Evolutionary conservation across 2,888 invertebrate genomes (phyloP).

Genomic region (Euzophera pinguis): DNA sequence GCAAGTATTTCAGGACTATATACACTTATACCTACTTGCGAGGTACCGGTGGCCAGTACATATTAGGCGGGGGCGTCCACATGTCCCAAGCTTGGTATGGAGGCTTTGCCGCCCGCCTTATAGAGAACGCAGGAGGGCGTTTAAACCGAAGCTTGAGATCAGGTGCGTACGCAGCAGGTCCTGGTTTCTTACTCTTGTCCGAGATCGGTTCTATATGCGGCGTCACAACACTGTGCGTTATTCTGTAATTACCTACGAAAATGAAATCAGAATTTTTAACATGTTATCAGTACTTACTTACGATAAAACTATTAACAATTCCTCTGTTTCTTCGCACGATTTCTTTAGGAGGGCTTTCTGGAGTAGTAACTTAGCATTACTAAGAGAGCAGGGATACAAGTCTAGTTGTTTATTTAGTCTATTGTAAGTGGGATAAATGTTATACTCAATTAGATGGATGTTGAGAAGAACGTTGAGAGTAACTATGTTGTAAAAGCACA

Average conservation of each 20-base stretch:
- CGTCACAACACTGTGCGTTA: slow-evolving; percentile 47
- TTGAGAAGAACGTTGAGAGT: no score
- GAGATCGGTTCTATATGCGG: slow-evolving; percentile 32
- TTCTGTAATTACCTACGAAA: slow-evolving; percentile 31
- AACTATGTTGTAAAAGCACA: no score
- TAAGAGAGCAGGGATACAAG: no score
- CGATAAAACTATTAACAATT: no score
- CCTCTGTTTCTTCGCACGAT: no score
- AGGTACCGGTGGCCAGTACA: slow-evolving; percentile 54
- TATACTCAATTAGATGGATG: no score
- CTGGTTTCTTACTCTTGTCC: slow-evolving; percentile 38
- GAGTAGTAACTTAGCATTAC: no score
- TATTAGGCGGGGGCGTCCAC: slow-evolving; percentile 66
- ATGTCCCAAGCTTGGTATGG: slow-evolving; percentile 47
- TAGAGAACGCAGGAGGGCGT: slow-evolving; percentile 48
- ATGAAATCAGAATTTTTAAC: not conserved
- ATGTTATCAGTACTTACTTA: no score
- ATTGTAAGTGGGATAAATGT: no score
- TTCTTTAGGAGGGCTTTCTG: no score
- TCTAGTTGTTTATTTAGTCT: no score
- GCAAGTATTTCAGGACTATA: not conserved
- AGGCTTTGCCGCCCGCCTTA: slow-evolving; percentile 41
- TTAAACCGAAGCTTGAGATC: slow-evolving; percentile 29
- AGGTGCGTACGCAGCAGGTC: slow-evolving; percentile 48
- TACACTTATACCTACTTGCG: slow-evolving; percentile 16